Conservation (phyloP, 23 tunicate genomes). For the Aplidium turbinatum region DNA sequence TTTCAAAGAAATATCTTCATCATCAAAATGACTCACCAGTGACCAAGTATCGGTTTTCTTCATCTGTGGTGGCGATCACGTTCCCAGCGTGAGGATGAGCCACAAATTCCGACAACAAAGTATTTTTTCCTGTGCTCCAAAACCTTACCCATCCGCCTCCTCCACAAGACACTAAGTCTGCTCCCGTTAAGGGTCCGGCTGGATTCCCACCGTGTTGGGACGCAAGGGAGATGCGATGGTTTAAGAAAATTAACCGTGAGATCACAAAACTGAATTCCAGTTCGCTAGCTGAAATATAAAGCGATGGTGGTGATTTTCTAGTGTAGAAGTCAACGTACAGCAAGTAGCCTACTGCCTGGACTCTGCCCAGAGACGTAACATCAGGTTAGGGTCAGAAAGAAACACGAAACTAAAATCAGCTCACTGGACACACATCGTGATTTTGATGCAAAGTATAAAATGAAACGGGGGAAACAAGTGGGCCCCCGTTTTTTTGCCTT, state of each 20-base stretch:
- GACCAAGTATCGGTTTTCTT: constrained; percentile 59
- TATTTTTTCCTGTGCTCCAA: constrained; percentile 52
- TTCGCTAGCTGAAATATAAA: constrained; percentile 61
- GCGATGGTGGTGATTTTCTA: too few relatives aligned
- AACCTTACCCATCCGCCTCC: constrained; percentile 93
- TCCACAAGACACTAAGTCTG: constrained; percentile 88
- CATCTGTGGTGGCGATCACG: constrained; percentile 64
- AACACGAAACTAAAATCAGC: too few relatives aligned
- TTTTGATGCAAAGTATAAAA: too few relatives aligned
- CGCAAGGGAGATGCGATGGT: constrained; percentile 44
- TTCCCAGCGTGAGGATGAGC: constrained; percentile 87
- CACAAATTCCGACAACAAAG: constrained; percentile 65
- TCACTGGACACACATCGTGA: too few relatives aligned
- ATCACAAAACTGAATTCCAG: constrained; percentile 85
- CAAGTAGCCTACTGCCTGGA: too few relatives aligned
- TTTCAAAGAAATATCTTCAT: too few relatives aligned
- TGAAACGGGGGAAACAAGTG: too few relatives aligned
- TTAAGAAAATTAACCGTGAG: constrained; percentile 69
- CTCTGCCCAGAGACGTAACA: too few relatives aligned
- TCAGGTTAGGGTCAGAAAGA: too few relatives aligned
- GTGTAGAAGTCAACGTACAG: too few relatives aligned
- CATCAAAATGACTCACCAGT: constrained; percentile 62
- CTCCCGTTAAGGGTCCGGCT: constrained; percentile 42
- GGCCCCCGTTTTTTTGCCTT: too few relatives aligned
- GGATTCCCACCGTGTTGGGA: constrained; percentile 9